Conservation (phyloP, 2,888 invertebrate species). For the Xestia sexstrigata region DNA sequence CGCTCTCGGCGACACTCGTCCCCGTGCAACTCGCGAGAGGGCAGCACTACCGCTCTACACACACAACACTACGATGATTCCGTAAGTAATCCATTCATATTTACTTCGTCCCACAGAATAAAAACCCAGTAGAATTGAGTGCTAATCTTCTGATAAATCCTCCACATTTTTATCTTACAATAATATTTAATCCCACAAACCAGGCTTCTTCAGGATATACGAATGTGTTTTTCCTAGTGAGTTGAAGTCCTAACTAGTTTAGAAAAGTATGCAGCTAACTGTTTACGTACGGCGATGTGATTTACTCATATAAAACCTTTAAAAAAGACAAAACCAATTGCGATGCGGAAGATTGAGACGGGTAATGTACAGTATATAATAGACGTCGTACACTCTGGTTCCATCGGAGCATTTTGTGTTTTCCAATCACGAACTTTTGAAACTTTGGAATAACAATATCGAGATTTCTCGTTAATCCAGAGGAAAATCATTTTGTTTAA, state of each 20-base stretch:
- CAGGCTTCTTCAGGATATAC: background rate
- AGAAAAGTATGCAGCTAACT: background rate
- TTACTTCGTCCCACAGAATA: background rate
- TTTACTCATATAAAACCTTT: background rate
- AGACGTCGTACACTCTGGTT: background rate
- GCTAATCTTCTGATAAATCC: background rate
- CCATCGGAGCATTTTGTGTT: conserved; percentile 13
- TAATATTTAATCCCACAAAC: background rate
- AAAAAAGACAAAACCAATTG: conserved; percentile 9
- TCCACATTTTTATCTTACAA: background rate
- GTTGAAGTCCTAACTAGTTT: background rate
- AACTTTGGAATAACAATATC: conserved; percentile 26
- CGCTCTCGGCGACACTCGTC: conserved; percentile 92
- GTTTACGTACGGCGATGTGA: no score
- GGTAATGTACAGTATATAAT: background rate
- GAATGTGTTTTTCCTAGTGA: background rate
- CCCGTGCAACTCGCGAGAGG: conserved; percentile 93
- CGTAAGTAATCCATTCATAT: conserved; percentile 82
- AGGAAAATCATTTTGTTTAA: conserved; percentile 21
- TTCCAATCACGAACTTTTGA: conserved; percentile 36
- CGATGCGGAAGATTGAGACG: background rate
- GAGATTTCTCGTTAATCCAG: conserved; percentile 12
- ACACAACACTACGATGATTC: conserved; percentile 92
- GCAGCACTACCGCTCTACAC: conserved; percentile 92
- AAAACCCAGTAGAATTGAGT: background rate